These are phyloP conservation scores for Salvelinus alpinus DNA, from an alignment of 2,113 vertebrate species.

Conservation along the genomic window DNA sequence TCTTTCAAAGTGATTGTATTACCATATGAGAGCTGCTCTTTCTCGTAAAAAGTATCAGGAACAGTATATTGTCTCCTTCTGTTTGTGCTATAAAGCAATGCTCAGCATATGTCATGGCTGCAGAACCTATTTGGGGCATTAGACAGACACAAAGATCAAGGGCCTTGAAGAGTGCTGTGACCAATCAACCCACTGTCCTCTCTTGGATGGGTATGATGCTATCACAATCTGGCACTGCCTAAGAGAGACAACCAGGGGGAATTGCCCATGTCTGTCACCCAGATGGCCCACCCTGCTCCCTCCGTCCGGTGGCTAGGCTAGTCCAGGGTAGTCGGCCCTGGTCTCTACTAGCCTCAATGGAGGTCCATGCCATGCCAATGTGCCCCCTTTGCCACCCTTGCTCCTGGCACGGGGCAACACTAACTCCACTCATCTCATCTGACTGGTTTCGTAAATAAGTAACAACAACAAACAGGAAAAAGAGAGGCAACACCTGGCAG, in stretches of 20 bases:
- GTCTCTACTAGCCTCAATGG: slow-evolving; percentile 26
- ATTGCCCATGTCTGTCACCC: slow-evolving; percentile 60
- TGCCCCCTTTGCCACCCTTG: slow-evolving; percentile 5
- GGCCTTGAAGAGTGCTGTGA: no score
- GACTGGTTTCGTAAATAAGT: slow-evolving; percentile 65
- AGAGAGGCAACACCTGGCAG: slow-evolving; percentile 47
- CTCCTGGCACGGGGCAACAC: slow-evolving; percentile 37
- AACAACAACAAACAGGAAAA: slow-evolving; percentile 70
- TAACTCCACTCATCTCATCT: slow-evolving; percentile 26
- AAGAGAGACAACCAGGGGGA: slow-evolving; percentile 42
- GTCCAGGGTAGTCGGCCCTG: background rate
- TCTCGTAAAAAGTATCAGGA: no score
- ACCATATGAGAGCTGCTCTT: background rate
- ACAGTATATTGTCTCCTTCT: no score
- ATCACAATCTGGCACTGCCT: slow-evolving; percentile 30
- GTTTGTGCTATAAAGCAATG: no score
- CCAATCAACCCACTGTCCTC: background rate
- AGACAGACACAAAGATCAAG: background rate
- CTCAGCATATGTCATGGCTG: background rate
- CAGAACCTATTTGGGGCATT: background rate
- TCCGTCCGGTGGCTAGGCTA: slow-evolving; percentile 35
- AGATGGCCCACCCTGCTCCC: slow-evolving; percentile 59
- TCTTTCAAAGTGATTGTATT: background rate
- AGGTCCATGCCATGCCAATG: slow-evolving; percentile 32
- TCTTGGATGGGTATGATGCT: background rate